These are phyloP conservation scores for Adelges cooleyi DNA, from an alignment of 1,140 invertebrate species.

Conservation along the genomic window DNA sequence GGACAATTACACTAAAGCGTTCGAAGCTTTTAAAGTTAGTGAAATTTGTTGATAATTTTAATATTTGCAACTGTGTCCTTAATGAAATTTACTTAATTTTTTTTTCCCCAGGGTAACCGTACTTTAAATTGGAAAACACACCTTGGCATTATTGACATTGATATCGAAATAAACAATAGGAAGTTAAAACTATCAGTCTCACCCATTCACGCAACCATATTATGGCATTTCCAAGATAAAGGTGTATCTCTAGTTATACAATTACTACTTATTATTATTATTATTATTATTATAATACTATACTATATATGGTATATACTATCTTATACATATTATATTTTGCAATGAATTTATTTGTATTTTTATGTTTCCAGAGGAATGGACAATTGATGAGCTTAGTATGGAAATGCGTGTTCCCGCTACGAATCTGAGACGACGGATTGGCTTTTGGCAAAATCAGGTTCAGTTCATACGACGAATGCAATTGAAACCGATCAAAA, in stretches of 20 bases:
- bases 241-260: slow-evolving; percentile 41
- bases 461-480: slow-evolving; percentile 27
- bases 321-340: background rate
- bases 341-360: slow-evolving; percentile 25
- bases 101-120: slow-evolving; percentile 54
- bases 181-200: slow-evolving; percentile 74
- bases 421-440: slow-evolving; percentile 67
- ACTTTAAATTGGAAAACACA: slow-evolving; percentile 90
- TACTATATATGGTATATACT: background rate
- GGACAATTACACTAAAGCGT: slow-evolving; percentile 78
- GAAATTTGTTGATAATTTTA: too few species aligned
- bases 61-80: background rate
- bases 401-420: slow-evolving; percentile 71
- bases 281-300: too few species aligned
- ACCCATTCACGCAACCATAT: slow-evolving; percentile 86
- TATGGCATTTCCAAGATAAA: slow-evolving; percentile 88
- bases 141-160: slow-evolving; percentile 79
- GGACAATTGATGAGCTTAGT: slow-evolving; percentile 74
- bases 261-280: too few species aligned
- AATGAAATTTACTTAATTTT: too few species aligned
- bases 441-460: slow-evolving; percentile 80
- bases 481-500: background rate
- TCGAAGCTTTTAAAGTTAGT: slow-evolving; percentile 70
- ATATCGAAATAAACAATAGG: slow-evolving; percentile 77
- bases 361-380: slow-evolving; percentile 47